phyloP scores from a whole-genome alignment of 2,797 vertebrate genomes.

The Chaenodraco wilsoni region DNA sequence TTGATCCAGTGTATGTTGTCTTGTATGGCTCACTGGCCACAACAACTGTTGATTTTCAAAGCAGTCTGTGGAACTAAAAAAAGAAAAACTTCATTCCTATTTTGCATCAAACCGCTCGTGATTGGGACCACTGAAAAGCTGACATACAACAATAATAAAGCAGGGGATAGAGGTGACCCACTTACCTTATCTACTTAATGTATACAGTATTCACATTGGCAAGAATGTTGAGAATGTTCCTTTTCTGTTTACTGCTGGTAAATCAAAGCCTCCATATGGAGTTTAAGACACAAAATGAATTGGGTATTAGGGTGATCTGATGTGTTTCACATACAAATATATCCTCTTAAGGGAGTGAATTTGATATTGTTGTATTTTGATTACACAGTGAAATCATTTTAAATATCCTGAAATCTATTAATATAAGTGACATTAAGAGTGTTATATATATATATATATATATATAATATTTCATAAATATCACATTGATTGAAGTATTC shows the following conservation, averaged over 20 bases:
- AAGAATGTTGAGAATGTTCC: background rate
- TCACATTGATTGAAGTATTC: no score
- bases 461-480: no score
- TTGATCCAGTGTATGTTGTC: constrained; percentile 10
- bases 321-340: background rate
- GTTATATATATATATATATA: no score
- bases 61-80: no score
- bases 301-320: background rate
- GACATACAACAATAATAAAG: background rate
- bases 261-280: background rate
- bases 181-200: background rate
- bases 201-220: background rate
- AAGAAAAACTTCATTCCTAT: background rate
- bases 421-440: background rate
- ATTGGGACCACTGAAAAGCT: background rate
- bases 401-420: background rate
- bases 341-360: constrained; percentile 5
- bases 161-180: background rate
- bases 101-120: background rate
- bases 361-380: constrained; percentile 11
- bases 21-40: background rate
- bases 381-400: background rate
- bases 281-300: constrained; percentile 1
- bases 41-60: background rate
- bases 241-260: background rate